These are phyloP conservation scores for Muschampia plurimacula DNA, from an alignment of 2,888 invertebrate species.

Conservation along the genomic window DNA sequence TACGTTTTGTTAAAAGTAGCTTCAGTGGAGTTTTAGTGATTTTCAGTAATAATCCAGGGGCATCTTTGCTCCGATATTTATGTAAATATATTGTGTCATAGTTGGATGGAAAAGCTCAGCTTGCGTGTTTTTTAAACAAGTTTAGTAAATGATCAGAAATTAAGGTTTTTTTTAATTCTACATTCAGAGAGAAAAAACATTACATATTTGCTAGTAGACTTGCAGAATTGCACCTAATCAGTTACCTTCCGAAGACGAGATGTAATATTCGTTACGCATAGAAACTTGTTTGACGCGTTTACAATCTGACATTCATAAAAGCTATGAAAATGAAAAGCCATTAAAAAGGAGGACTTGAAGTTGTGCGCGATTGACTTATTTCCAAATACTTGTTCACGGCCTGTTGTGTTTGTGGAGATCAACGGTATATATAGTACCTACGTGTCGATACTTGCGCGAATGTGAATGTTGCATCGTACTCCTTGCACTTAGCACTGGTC, in stretches of 20 bases:
- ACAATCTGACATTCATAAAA: constrained; percentile 23
- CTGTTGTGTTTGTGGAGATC: too few species aligned
- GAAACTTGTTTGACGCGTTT: constrained; percentile 26
- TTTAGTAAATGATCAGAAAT: constrained; percentile 33
- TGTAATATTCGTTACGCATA: constrained; percentile 24
- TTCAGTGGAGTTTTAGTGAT: too few species aligned
- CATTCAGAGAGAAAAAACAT: constrained; percentile 41
- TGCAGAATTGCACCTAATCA: constrained; percentile 26
- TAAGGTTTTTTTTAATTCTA: constrained; percentile 35
- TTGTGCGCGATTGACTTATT: too few species aligned
- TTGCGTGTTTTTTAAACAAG: constrained; percentile 33
- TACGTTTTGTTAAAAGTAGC: too few species aligned
- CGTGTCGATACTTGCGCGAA: too few species aligned
- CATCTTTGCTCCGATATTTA: too few species aligned
- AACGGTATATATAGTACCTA: too few species aligned
- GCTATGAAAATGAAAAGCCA: not conserved
- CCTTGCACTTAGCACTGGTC: too few species aligned
- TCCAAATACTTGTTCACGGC: too few species aligned
- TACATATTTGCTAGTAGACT: constrained; percentile 32
- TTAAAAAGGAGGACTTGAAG: too few species aligned
- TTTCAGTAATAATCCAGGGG: too few species aligned
- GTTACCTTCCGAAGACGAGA: constrained; percentile 17
- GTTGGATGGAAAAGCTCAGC: constrained; percentile 40
- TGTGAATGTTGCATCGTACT: too few species aligned
- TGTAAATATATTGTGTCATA: constrained; percentile 33